These are phyloP conservation scores for Nyctibius bracteatus DNA, from an alignment of 2,113 vertebrate species.

Conservation along the genomic window DNA sequence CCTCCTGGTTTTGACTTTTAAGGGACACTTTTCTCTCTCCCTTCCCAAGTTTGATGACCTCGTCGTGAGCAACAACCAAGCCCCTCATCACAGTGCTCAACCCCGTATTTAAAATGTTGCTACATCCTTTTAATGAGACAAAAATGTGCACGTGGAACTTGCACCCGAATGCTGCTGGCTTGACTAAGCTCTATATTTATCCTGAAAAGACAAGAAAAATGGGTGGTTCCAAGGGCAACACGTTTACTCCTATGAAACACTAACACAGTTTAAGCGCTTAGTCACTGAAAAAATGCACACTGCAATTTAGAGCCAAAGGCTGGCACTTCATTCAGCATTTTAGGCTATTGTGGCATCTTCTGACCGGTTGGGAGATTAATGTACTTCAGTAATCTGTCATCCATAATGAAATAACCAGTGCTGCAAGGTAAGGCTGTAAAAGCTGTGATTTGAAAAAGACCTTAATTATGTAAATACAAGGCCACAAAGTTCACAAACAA, in stretches of 20 bases:
- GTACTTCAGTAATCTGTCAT: neutral
- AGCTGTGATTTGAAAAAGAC: neutral
- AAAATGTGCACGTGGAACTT: neutral
- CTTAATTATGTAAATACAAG: neutral
- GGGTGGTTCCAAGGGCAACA: neutral
- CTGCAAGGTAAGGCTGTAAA: neutral
- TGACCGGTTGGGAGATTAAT: neutral
- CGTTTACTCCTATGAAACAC: neutral
- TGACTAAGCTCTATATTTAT: conserved; percentile 5
- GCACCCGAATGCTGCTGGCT: neutral
- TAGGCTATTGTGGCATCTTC: neutral
- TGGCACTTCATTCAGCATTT: neutral
- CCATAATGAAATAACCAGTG: neutral
- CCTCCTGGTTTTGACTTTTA: neutral
- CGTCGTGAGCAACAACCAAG: neutral
- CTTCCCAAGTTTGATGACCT: neutral
- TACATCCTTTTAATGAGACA: conserved; percentile 9
- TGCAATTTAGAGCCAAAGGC: neutral
- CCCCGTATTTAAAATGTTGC: conserved; percentile 16
- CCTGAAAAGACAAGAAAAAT: conserved; percentile 13
- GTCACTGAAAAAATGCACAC: neutral
- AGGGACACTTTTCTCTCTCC: neutral
- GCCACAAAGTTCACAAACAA: neutral
- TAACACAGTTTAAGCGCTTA: neutral
- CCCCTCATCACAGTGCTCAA: neutral